Base-by-base conservation (phyloP, 1,140 invertebrate genomes). In the Anadara kagoshimensis region DNA sequence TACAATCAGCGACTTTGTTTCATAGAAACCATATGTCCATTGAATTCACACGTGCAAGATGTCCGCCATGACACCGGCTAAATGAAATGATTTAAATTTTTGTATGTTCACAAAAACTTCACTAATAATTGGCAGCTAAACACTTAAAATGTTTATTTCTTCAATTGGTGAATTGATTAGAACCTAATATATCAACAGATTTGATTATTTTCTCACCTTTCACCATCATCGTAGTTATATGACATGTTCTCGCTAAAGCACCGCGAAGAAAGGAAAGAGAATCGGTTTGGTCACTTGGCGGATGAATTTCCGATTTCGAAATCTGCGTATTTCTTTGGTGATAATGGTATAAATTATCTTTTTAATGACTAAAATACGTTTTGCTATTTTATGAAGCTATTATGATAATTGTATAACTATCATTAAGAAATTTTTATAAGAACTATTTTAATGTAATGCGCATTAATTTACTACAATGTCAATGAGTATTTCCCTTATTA, bases 181-280 rank as follows among this genome's bases (percentile, higher is more conserved):
- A 65, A 56, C 62, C 53, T 72, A 26, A 41, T 53, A 54, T 64
- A 49, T 43, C 26, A 7, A 3, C 29, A 3, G 29, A 36, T 36
- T 36, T 14, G 10, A 63, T 66, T 44, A 62, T 75, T 66, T 57
- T 66, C 83, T 83, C 75, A 86, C 84, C 81, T 79, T 76, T 84
- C 78, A 70, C 75, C 72, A 72, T 86, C 83, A 74, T 78, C 78
- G 49, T 76, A 78, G 71, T 82, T 84, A 79, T 79, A 82, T 79
- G 84, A 86, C 84, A 86, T 86, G 83, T 83, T 86, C 83, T 81
- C 78, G 79, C 71, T 81, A 62, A 83, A 72, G 75, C 78, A 79
- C 76, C 79, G 77, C 73, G 74, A 76, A 78, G 78, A 86, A 86
- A 86, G 78, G 81, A 83, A 75, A 69, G 78, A 80, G 10, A 43